Evolutionary conservation across 2,888 invertebrate species (phyloP).

Genomic region (Agrotis exclamationis): DNA sequence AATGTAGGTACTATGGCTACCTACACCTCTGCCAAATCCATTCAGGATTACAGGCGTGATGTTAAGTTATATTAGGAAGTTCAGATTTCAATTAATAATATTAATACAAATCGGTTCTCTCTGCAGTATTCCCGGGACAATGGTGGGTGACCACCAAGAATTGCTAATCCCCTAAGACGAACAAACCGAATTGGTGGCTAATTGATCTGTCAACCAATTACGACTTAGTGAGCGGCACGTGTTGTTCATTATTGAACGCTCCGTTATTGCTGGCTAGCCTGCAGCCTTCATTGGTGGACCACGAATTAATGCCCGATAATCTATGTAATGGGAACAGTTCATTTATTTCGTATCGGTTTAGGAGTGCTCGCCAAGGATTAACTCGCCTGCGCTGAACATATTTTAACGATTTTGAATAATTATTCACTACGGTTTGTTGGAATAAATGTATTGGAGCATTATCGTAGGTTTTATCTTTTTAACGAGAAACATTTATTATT

Average conservation of each 20-base stretch:
- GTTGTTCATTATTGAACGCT: conserved; percentile 56
- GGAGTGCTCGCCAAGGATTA: conserved; percentile 41
- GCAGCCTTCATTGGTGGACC: conserved; percentile 42
- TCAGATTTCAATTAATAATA: conserved; percentile 31
- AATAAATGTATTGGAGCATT: neutral
- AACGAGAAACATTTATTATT: neutral
- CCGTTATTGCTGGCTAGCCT: conserved; percentile 41
- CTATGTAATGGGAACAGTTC: conserved; percentile 40
- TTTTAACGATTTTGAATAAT: conserved; percentile 18
- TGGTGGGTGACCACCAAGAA: conserved; percentile 55
- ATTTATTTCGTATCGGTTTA: conserved; percentile 55
- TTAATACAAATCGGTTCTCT: conserved; percentile 34
- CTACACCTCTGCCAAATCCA: neutral
- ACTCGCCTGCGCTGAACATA: neutral
- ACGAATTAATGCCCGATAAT: conserved; percentile 56
- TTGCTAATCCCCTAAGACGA: conserved; percentile 55
- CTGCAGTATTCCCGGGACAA: conserved; percentile 20
- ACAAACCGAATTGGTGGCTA: conserved; percentile 54
- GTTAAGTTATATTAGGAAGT: neutral
- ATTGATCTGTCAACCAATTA: conserved; percentile 63
- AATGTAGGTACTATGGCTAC: neutral
- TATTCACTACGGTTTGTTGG: neutral
- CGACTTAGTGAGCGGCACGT: conserved; percentile 27
- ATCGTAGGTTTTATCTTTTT: neutral
- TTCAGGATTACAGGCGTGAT: neutral